Conservation (phyloP, 2,888 invertebrate genomes). For the Polietes domitor region DNA sequence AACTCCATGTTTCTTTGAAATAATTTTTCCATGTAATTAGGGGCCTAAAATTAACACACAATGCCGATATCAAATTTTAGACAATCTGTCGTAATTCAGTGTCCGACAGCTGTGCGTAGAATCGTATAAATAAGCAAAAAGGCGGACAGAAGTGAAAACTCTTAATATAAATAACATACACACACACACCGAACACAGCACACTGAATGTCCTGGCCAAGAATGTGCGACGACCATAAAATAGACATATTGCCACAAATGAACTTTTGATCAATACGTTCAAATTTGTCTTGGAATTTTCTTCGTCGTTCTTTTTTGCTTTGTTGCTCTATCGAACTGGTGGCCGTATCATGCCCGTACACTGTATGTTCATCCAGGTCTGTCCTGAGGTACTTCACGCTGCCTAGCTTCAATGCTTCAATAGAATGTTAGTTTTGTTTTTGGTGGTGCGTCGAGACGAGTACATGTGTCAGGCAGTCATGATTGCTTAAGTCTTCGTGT, state of each 20-base stretch:
- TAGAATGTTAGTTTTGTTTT: not conserved
- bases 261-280: conserved; percentile 69
- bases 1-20: no score
- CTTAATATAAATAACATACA: conserved; percentile 24
- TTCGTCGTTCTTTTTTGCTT: conserved; percentile 1
- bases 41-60: no score
- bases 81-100: conserved; percentile 31
- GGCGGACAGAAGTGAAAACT: not conserved
- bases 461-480: not conserved
- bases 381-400: not conserved
- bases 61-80: no score
- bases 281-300: conserved; percentile 63
- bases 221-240: conserved; percentile 61
- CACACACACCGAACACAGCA: not conserved
- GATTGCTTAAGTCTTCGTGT: not conserved
- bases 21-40: no score
- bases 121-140: not conserved
- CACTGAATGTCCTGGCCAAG: conserved; percentile 23
- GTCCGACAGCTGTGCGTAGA: conserved; percentile 35
- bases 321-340: not conserved
- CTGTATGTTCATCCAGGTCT: not conserved
- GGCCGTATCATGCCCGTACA: no score
- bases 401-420: not conserved
- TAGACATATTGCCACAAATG: conserved; percentile 70
- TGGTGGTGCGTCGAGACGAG: not conserved